Evolutionary conservation across 2,888 invertebrate species (phyloP).

Genomic region (Rambutsinella grinnellia): DNA sequence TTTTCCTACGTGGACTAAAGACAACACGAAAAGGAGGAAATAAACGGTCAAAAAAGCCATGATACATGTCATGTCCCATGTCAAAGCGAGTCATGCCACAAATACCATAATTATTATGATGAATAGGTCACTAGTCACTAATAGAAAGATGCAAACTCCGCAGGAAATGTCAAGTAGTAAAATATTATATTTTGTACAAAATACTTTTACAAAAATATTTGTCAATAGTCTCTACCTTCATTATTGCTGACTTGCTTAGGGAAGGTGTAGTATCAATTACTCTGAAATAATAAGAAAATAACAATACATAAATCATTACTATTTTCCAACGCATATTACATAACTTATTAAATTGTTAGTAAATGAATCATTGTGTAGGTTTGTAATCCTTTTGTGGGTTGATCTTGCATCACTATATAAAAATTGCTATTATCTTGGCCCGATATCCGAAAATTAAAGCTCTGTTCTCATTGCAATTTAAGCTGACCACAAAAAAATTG

Average conservation of each 20-base stretch:
- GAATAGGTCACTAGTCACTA: conserved; percentile 29
- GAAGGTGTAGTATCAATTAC: conserved; percentile 76
- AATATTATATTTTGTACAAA: too few species aligned
- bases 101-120: conserved; percentile 8
- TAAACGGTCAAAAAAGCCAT: too few species aligned
- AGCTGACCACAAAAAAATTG: too few species aligned
- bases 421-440: not conserved
- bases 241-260: conserved; percentile 79
- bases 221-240: conserved; percentile 76
- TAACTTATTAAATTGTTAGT: not conserved
- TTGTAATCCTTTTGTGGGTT: not conserved
- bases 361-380: not conserved
- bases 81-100: not conserved
- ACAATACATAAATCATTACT: conserved; percentile 7
- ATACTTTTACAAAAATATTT: not conserved
- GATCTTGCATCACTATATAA: not conserved
- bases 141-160: too few species aligned
- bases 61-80: not conserved
- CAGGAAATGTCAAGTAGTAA: too few species aligned
- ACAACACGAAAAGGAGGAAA: conserved; percentile 33
- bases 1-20: too few species aligned
- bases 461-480: not conserved
- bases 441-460: not conserved
- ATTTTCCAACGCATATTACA: not conserved
- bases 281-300: conserved; percentile 68